Conservation (phyloP, 2,113 vertebrate genomes). For the Crotophaga sulcirostris region DNA sequence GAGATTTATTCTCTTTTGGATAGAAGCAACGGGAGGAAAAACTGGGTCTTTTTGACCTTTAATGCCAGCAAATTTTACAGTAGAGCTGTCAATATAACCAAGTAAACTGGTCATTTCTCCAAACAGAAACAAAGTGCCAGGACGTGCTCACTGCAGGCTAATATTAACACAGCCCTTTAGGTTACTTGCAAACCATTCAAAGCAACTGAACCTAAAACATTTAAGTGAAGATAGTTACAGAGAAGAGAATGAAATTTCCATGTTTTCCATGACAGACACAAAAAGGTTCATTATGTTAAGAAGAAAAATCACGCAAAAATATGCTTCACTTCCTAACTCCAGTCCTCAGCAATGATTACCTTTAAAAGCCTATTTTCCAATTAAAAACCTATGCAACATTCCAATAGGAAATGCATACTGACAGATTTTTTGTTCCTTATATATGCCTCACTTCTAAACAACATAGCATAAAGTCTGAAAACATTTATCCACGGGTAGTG, state of each 20-base stretch:
- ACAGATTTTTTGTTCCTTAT: constrained; percentile 82
- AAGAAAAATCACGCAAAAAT: constrained; percentile 71
- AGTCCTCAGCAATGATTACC: constrained; percentile 72
- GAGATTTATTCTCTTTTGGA: constrained; percentile 94
- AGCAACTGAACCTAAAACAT: constrained; percentile 65
- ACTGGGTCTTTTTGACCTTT: constrained; percentile 92
- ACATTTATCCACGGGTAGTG: constrained; percentile 77
- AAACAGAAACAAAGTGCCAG: constrained; percentile 80
- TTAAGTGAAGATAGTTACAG: constrained; percentile 60
- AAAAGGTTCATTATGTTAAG: constrained; percentile 84
- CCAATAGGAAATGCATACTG: constrained; percentile 79
- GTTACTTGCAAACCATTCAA: constrained; percentile 70
- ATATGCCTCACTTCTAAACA: constrained; percentile 79
- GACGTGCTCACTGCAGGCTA: constrained; percentile 76
- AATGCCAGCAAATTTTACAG: constrained; percentile 93
- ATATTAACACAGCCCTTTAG: constrained; percentile 80
- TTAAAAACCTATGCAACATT: constrained; percentile 80
- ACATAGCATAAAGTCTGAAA: constrained; percentile 69
- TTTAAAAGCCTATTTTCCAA: constrained; percentile 79
- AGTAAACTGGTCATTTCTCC: constrained; percentile 89
- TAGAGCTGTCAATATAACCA: constrained; percentile 94
- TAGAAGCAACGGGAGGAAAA: constrained; percentile 84
- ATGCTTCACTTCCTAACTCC: constrained; percentile 66
- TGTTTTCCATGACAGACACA: constrained; percentile 79
- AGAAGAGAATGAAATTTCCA: constrained; percentile 65